phyloP scores from a whole-genome alignment of 2,113 vertebrate species.

The Tursiops truncatus region DNA sequence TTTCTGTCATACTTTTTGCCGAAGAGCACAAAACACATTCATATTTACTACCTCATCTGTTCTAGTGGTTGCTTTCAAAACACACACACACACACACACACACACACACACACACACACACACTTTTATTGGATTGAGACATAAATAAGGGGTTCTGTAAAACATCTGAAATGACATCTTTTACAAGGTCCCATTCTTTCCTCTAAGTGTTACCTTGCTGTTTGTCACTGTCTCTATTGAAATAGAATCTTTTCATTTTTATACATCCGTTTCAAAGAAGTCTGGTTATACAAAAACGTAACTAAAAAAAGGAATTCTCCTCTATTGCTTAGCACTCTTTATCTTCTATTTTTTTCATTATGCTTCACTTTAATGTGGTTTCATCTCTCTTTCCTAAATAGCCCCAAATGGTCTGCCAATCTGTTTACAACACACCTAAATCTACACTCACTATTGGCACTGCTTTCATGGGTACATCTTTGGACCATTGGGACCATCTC shows the following conservation, averaged over 20 bases:
- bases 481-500: background rate
- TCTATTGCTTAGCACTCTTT: background rate
- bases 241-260: background rate
- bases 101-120: background rate
- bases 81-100: background rate
- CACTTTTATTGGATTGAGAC: background rate
- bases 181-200: background rate
- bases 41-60: background rate
- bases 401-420: background rate
- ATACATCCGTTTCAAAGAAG: background rate
- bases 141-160: constrained; percentile 22
- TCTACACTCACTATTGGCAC: background rate
- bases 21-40: background rate
- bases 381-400: background rate
- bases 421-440: background rate
- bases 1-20: background rate
- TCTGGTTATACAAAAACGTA: background rate
- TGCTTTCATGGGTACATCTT: background rate
- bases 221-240: constrained; percentile 2
- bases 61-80: background rate
- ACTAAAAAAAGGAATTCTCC: background rate
- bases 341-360: background rate
- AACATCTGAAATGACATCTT: constrained; percentile 15
- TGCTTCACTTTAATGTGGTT: background rate
- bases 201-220: background rate